These are phyloP conservation scores for Myopa tessellatipennis DNA, from an alignment of 2,888 invertebrate genomes.

Conservation along the genomic window DNA sequence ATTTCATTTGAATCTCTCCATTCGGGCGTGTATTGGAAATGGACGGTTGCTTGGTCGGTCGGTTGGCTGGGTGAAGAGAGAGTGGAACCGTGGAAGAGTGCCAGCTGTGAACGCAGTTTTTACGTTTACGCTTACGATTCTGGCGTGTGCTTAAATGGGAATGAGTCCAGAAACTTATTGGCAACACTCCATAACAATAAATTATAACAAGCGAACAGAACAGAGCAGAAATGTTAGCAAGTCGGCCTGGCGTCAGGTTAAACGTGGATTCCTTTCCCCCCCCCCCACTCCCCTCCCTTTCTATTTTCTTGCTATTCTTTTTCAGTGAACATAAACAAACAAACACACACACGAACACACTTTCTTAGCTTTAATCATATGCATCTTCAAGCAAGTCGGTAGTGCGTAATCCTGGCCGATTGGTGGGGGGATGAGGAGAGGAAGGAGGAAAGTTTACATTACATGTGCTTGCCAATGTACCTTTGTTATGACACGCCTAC, in stretches of 20 bases:
- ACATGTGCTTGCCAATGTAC: too few relatives aligned
- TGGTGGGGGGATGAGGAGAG: too few relatives aligned
- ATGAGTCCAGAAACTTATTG: slow-evolving; percentile 62
- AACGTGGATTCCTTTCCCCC: background rate
- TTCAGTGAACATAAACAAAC: background rate
- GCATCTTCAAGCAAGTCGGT: too few relatives aligned
- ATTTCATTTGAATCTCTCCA: slow-evolving; percentile 25
- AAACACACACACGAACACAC: background rate
- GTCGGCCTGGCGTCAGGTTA: slow-evolving; percentile 1
- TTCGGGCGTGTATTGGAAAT: background rate
- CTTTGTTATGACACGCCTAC: background rate
- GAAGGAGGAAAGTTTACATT: too few relatives aligned
- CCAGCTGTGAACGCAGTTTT: slow-evolving; percentile 15
- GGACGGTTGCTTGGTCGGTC: background rate
- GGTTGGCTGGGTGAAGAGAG: background rate
- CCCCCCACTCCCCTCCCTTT: background rate
- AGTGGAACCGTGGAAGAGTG: slow-evolving; percentile 9
- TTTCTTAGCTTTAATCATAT: too few relatives aligned
- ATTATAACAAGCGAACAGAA: slow-evolving; percentile 50
- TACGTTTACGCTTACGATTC: slow-evolving; percentile 26
- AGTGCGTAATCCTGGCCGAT: too few relatives aligned
- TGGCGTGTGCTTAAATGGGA: slow-evolving; percentile 50
- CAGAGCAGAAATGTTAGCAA: background rate
- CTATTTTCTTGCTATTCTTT: background rate
- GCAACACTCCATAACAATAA: slow-evolving; percentile 66